Base-by-base conservation (phyloP, 2,888 invertebrate genomes). In the Cremastinae sp. region DNA sequence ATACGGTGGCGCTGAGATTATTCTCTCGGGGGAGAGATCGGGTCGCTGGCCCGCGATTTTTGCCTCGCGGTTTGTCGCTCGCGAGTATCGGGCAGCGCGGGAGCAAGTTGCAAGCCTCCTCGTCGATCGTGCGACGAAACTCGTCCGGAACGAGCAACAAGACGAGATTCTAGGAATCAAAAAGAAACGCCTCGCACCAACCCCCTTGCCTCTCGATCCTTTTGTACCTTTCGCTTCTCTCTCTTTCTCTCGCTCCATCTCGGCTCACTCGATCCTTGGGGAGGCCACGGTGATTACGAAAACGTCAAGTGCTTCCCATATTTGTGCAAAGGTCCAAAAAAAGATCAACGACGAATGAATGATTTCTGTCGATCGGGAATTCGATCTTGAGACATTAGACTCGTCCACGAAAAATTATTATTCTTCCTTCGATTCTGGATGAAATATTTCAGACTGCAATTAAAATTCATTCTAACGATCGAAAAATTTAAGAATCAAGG, bases 1-100 rank as follows among this genome's bases (percentile, higher is more conserved):
- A 28, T 28, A 28, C 28, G 28, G 28, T 28, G 28, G 28, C 28
- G 28, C 28, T 12, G 41, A n/a, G 41, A 41, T 2, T 1, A n/a
- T 12, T 54, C 54, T 43, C 54, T 5, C 43, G 45, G 54, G 54
- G 53, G 45, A 49, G 12, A 53, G 68, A 49, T 38, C 59, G 53
- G 75, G 75, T 76, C 72, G 75, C 45, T 76, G 75, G 72, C 75
- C 75, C 62, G 38, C 49, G 75, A 75, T 75, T 72, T 70, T 75
- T 62, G 68, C 66, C 68, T 62, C 66, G 28, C 28, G 41, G 64
- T 43, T 65, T 65, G 64, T 53, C 53, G 38, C 54, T 12, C 41
- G 41, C 41, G 41, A 41, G 41, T 71, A 54, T 61, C 62, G 36
- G 56, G 45, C 62, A 16, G 12, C 22, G 16, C 36, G 14, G 3